Percentiles rank a stretch among this genome's conserved stretches.
Conservation (phyloP, 1,140 invertebrate genomes). For the Dermatophagoides farinae region DNA sequence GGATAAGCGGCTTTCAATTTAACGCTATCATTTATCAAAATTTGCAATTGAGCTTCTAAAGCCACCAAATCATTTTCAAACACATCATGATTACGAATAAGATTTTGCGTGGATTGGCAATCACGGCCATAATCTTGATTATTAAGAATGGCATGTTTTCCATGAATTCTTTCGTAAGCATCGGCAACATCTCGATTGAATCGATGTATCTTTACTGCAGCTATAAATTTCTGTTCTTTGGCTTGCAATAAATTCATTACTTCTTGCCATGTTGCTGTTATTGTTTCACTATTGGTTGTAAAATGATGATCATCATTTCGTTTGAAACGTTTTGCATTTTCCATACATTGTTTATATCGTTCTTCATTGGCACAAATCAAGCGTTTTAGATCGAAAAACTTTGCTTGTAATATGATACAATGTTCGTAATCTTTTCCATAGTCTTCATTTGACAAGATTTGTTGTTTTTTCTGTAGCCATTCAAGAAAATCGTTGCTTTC, state of each 20-base stretch:
- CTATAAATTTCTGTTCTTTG: slow-evolving; percentile 60
- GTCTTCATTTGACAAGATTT: slow-evolving; percentile 73
- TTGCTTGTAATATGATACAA: slow-evolving; percentile 61
- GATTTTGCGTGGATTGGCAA: slow-evolving; percentile 58
- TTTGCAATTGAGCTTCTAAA: slow-evolving; percentile 56
- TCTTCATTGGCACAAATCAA: slow-evolving; percentile 73
- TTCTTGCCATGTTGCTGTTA: slow-evolving; percentile 64
- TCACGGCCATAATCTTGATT: slow-evolving; percentile 67
- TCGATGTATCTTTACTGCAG: slow-evolving; percentile 83
- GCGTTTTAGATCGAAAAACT: slow-evolving; percentile 89
- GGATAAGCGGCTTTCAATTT: slow-evolving; percentile 71
- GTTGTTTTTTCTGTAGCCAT: slow-evolving; percentile 84
- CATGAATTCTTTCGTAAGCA: slow-evolving; percentile 65
- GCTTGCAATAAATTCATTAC: slow-evolving; percentile 63
- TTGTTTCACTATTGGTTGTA: slow-evolving; percentile 23
- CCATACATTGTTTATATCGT: slow-evolving; percentile 74
- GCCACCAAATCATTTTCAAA: slow-evolving; percentile 88
- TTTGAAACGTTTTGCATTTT: slow-evolving; percentile 59
- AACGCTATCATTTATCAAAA: slow-evolving; percentile 71
- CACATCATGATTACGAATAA: slow-evolving; percentile 69
- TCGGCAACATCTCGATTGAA: slow-evolving; percentile 91
- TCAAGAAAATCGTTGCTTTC: slow-evolving; percentile 74
- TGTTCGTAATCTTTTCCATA: slow-evolving; percentile 96
- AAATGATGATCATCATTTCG: slow-evolving; percentile 18
- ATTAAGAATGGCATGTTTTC: slow-evolving; percentile 47